A percentile compares a stretch with the other conserved stretches of the same genome.
phyloP scores from a whole-genome alignment of 2,113 vertebrate genomes.

The Aythya baeri region DNA sequence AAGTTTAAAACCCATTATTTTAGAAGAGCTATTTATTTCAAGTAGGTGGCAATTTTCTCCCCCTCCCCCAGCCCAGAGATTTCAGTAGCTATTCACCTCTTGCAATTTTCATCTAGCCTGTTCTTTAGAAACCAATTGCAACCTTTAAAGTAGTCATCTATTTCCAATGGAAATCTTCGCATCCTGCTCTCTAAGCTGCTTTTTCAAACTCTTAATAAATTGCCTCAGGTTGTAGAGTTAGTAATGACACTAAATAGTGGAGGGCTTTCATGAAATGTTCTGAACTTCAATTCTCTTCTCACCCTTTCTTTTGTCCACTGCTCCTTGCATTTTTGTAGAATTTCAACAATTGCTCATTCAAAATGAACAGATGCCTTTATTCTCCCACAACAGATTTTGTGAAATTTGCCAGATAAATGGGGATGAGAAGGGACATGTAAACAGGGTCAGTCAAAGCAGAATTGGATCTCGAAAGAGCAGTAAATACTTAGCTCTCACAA shows the following conservation, averaged over 20 bases:
- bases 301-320: conserved; percentile 35
- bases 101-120: conserved; percentile 76
- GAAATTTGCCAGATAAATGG: conserved; percentile 27
- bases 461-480: conserved; percentile 33
- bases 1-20: conserved; percentile 77
- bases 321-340: not conserved
- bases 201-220: conserved; percentile 81
- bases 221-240: conserved; percentile 69
- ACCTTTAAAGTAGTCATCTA: conserved; percentile 76
- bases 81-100: conserved; percentile 79
- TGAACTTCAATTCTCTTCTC: conserved; percentile 27
- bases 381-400: not conserved
- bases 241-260: conserved; percentile 71
- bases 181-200: conserved; percentile 70
- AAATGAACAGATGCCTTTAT: conserved; percentile 31
- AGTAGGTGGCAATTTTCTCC: conserved; percentile 77
- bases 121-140: conserved; percentile 80
- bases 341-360: conserved; percentile 44
- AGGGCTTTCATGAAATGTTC: conserved; percentile 31
- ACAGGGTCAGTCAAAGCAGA: conserved; percentile 11
- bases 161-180: conserved; percentile 78
- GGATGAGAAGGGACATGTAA: not conserved
- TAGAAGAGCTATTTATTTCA: conserved; percentile 79
- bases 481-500: conserved; percentile 18
- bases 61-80: conserved; percentile 56